These are phyloP conservation scores for Laticauda colubrina DNA, from an alignment of 2,113 vertebrate genomes.

Conservation along the genomic window DNA sequence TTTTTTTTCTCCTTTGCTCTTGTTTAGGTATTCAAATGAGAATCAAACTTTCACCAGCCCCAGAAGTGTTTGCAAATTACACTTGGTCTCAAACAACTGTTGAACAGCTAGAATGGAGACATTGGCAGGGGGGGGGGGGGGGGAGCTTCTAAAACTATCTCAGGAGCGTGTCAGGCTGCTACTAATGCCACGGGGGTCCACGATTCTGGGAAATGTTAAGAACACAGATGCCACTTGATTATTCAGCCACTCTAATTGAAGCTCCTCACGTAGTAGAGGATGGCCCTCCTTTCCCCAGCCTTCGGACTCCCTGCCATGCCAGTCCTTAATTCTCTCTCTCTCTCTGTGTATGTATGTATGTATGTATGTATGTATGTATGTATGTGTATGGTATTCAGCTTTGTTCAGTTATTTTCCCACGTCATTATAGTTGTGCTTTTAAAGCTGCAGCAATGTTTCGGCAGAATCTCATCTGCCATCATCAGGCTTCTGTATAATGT, in stretches of 20 bases:
- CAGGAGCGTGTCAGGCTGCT: neutral
- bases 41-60: constrained; percentile 7
- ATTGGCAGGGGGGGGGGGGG: neutral
- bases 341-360: too few species aligned
- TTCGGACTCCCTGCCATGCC: neutral
- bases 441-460: too few species aligned
- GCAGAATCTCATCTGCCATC: too few species aligned
- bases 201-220: neutral
- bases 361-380: too few species aligned
- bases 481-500: too few species aligned
- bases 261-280: neutral
- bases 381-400: too few species aligned
- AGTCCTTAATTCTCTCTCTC: too few species aligned
- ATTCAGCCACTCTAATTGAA: neutral
- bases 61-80: constrained; percentile 30
- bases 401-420: too few species aligned
- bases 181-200: neutral
- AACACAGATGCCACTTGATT: neutral
- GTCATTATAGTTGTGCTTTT: too few species aligned
- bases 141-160: neutral
- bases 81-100: constrained; percentile 1
- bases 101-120: constrained; percentile 42
- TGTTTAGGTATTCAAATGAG: neutral
- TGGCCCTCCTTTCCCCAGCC: too few species aligned
- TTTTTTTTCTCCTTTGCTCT: neutral